Evolutionary conservation across 2,113 vertebrate genomes (phyloP).

Genomic region (Tachysurus vachellii): DNA sequence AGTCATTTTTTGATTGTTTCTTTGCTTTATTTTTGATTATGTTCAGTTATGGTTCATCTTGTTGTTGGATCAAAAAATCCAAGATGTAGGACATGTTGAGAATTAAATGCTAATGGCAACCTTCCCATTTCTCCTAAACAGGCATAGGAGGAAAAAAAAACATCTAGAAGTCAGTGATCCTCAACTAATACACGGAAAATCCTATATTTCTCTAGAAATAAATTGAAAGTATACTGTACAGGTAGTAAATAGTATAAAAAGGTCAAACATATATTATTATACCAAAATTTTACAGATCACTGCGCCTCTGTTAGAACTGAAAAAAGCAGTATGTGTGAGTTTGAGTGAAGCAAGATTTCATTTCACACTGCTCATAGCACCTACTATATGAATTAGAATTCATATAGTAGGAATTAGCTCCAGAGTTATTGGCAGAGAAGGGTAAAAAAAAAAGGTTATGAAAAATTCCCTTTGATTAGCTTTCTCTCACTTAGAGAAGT

Average conservation of each 20-base stretch:
- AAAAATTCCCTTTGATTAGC: background rate
- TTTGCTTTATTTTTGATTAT: background rate
- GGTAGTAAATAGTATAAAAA: constrained; percentile 14
- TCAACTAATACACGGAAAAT: background rate
- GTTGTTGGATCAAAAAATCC: background rate
- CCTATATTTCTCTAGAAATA: background rate
- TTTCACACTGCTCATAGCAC: background rate
- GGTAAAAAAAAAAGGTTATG: background rate
- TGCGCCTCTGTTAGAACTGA: background rate
- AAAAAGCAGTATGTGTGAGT: background rate
- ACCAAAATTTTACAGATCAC: background rate
- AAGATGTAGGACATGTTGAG: background rate
- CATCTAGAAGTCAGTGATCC: background rate
- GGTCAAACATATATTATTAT: constrained; percentile 1
- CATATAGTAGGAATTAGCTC: background rate
- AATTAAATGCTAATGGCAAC: constrained; percentile 4
- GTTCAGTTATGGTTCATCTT: background rate
- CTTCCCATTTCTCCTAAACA: background rate
- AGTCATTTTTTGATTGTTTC: no score
- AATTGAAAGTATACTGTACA: background rate
- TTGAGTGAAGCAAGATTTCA: constrained; percentile 3
- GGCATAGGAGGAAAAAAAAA: background rate
- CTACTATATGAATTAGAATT: background rate
- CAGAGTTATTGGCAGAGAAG: background rate
- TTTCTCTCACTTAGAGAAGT: background rate